These are phyloP conservation scores for Neotoxoptera formosana DNA, from an alignment of 1,140 invertebrate genomes.

Conservation along the genomic window DNA sequence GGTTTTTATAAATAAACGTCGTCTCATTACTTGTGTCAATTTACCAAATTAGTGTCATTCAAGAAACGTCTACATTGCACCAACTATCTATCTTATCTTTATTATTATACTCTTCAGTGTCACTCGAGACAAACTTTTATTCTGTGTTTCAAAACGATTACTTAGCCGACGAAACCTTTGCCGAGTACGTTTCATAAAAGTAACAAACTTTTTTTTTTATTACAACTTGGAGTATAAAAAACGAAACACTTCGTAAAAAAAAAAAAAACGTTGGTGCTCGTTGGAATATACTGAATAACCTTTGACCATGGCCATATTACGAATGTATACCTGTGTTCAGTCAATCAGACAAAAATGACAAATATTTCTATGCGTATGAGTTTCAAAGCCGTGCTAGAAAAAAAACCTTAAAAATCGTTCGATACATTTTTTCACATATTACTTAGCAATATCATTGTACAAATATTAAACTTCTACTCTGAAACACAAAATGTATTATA, in stretches of 20 bases:
- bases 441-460: background rate
- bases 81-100: conserved; percentile 1
- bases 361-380: background rate
- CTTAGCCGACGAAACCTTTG: background rate
- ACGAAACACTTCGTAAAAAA: conserved; percentile 24
- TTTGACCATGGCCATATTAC: background rate
- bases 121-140: background rate
- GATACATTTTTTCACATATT: background rate
- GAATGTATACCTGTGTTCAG: background rate
- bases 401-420: background rate
- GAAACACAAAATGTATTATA: background rate
- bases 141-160: conserved; percentile 21
- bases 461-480: background rate
- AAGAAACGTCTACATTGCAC: background rate
- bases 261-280: background rate
- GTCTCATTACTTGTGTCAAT: background rate
- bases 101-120: background rate
- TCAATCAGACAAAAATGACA: background rate
- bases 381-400: background rate
- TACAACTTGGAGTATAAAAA: background rate
- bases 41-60: conserved; percentile 23
- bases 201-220: conserved; percentile 16
- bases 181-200: background rate
- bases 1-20: background rate
- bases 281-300: background rate